Evolutionary conservation across 2,888 invertebrate species (phyloP).

Genomic region (Meandrusa payeni): DNA sequence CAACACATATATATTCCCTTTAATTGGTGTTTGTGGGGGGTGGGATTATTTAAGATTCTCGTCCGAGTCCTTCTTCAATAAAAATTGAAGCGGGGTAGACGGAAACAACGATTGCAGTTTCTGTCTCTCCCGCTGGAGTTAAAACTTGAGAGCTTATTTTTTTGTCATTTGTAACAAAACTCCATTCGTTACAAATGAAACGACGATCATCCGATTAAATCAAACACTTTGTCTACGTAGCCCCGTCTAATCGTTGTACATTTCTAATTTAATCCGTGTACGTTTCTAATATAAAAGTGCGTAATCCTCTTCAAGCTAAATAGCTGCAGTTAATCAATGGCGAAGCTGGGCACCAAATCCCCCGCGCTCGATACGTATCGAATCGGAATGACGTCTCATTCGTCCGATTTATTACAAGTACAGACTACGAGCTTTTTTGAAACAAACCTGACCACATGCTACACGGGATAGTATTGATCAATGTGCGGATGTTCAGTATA

Average conservation of each 20-base stretch:
- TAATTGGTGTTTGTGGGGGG: too few relatives aligned
- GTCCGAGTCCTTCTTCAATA: too few relatives aligned
- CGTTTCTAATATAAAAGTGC: conserved; percentile 36
- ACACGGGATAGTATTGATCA: conserved; percentile 14
- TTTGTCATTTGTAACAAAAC: too few relatives aligned
- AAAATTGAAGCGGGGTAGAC: too few relatives aligned
- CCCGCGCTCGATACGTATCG: conserved; percentile 68
- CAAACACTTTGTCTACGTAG: conserved; percentile 16
- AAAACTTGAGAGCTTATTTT: too few relatives aligned
- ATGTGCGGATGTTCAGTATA: conserved; percentile 28
- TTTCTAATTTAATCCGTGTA: conserved; percentile 32
- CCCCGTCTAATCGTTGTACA: conserved; percentile 26
- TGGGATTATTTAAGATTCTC: too few relatives aligned
- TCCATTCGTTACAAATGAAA: not conserved
- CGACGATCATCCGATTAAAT: not conserved
- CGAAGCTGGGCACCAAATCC: conserved; percentile 60
- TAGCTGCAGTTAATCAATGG: conserved; percentile 71
- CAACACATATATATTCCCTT: too few relatives aligned
- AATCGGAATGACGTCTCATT: conserved; percentile 77
- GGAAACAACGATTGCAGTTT: too few relatives aligned
- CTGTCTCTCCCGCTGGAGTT: too few relatives aligned
- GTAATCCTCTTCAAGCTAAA: conserved; percentile 61
- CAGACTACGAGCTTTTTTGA: conserved; percentile 40
- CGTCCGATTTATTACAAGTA: conserved; percentile 65
- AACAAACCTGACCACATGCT: conserved; percentile 37